phyloP scores from a whole-genome alignment of 2,797 vertebrate species.

The Channallabes apus region DNA sequence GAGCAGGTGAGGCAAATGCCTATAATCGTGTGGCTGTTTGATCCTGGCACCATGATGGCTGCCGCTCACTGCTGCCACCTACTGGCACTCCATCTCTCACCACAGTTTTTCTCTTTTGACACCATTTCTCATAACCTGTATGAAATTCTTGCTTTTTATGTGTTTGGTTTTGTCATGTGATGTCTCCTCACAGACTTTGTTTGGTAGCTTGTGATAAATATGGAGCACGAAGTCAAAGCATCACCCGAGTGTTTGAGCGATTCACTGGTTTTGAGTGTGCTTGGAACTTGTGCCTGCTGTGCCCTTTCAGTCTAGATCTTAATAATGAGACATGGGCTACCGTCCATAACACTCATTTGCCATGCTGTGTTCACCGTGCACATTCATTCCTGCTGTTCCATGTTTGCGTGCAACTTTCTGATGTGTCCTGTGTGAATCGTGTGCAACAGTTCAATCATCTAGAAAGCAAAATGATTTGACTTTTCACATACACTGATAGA shows the following conservation, averaged over 20 bases:
- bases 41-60: constrained; percentile 60
- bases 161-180: constrained; percentile 18
- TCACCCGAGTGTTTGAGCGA: constrained; percentile 6
- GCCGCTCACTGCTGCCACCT: constrained; percentile 69
- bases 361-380: constrained; percentile 30
- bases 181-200: not conserved
- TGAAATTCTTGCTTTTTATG: constrained; percentile 6
- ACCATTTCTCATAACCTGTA: constrained; percentile 18
- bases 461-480: constrained; percentile 6
- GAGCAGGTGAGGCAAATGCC: constrained; percentile 76
- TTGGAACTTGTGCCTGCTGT: constrained; percentile 4
- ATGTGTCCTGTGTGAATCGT: not conserved
- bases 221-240: not conserved
- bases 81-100: constrained; percentile 44
- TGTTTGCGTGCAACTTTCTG: constrained; percentile 15
- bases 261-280: not conserved
- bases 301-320: not conserved
- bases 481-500: not conserved
- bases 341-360: constrained; percentile 29
- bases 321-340: not conserved
- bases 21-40: constrained; percentile 56
- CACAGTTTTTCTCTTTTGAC: constrained; percentile 23
- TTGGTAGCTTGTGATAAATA: not conserved
- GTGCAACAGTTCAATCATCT: not conserved
- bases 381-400: constrained; percentile 3